These are phyloP conservation scores for Mastigias papua DNA, from an alignment of 30 jellyfish, hydroid and myxozoan genomes.

Conservation along the genomic window DNA sequence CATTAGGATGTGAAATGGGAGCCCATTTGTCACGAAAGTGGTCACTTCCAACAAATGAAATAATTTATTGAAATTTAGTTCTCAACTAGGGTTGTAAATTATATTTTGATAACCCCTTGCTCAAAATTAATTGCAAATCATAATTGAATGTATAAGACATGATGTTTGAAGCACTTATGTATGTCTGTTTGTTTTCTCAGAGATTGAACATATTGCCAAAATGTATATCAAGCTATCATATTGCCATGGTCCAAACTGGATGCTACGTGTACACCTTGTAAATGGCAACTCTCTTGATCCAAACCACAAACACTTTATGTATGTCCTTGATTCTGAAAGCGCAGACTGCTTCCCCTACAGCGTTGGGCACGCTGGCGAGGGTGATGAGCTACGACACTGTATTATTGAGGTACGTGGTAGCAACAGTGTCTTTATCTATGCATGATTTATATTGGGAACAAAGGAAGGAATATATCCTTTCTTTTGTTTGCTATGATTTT, in stretches of 20 bases:
- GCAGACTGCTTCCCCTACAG: constrained; percentile 1
- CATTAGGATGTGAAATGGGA: no score
- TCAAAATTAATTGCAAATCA: no score
- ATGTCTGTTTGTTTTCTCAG: background rate
- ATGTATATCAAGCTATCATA: background rate
- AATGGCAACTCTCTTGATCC: background rate
- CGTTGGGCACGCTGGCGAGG: constrained; percentile 42
- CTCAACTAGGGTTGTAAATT: no score
- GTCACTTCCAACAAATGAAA: no score
- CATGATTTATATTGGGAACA: no score
- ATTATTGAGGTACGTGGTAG: constrained; percentile 13
- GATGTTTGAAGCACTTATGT: background rate
- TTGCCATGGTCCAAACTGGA: background rate
- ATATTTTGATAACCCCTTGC: no score
- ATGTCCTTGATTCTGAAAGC: background rate
- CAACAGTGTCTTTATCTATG: background rate
- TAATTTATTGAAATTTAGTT: no score
- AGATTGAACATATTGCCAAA: background rate
- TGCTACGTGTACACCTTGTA: background rate
- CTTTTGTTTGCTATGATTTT: no score
- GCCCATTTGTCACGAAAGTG: no score
- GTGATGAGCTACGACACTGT: constrained; percentile 6
- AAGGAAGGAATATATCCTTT: no score
- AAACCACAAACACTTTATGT: background rate
- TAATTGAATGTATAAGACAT: no score